Percentiles rank a stretch among this genome's conserved stretches.
Conservation (phyloP, 1,140 invertebrate genomes). For the Stegodyphus dumicola region DNA sequence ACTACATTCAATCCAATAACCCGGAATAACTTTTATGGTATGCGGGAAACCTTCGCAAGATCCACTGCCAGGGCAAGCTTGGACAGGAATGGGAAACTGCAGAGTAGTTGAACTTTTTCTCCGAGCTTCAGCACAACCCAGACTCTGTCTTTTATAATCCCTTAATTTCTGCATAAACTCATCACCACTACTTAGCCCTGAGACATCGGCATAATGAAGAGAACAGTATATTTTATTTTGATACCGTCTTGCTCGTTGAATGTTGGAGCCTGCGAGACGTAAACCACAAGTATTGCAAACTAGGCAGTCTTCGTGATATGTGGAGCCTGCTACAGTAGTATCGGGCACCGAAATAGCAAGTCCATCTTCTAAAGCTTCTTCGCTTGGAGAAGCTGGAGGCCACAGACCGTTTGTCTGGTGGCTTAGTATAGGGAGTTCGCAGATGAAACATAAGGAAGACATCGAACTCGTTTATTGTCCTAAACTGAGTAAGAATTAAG, state of each 20-base stretch:
- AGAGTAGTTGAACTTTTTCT: conserved; percentile 89
- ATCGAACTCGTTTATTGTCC: conserved; percentile 61
- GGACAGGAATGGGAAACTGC: conserved; percentile 91
- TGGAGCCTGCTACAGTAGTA: conserved; percentile 7
- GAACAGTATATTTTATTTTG: conserved; percentile 90
- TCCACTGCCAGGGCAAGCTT: conserved; percentile 87
- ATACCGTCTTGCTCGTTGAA: conserved; percentile 81
- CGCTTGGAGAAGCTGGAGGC: conserved; percentile 46
- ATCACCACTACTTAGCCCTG: conserved; percentile 83
- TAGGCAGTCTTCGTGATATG: conserved; percentile 93
- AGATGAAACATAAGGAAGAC: conserved; percentile 84
- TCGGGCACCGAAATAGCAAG: conserved; percentile 22
- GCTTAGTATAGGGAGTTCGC: conserved; percentile 91
- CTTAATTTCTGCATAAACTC: conserved; percentile 96
- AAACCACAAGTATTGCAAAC: conserved; percentile 93
- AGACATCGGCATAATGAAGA: conserved; percentile 91
- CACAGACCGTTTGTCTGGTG: conserved; percentile 74
- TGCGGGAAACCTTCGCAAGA: conserved; percentile 93
- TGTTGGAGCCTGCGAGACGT: conserved; percentile 90
- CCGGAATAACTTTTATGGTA: conserved; percentile 87
- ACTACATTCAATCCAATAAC: conserved; percentile 94
- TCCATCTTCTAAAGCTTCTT: conserved; percentile 61
- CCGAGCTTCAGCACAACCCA: conserved; percentile 90
- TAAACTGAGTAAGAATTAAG: background rate
- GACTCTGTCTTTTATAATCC: conserved; percentile 93